Evolutionary conservation across 92 coral and sea anemone genomes (phyloP).

Genomic region (Pocillopora grandis): DNA sequence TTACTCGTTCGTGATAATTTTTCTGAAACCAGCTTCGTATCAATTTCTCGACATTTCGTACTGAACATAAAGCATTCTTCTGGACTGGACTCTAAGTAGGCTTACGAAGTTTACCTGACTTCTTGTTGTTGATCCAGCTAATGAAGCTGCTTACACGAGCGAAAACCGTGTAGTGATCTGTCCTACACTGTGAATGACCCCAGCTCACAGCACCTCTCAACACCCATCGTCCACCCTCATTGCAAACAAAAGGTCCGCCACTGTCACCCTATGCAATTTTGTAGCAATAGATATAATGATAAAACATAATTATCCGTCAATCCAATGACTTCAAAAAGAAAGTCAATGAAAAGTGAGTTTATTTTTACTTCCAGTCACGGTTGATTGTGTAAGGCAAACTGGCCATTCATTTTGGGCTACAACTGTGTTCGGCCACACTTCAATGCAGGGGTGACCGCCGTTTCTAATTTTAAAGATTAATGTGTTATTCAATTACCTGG

Average conservation of each 20-base stretch:
- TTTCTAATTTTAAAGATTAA: neutral
- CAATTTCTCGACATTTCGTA: too few relatives aligned
- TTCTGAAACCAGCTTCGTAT: too few relatives aligned
- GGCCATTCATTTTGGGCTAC: too few relatives aligned
- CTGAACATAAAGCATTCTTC: too few relatives aligned
- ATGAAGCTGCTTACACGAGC: constrained; percentile 76
- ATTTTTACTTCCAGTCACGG: too few relatives aligned
- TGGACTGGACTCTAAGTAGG: too few relatives aligned
- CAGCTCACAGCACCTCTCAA: constrained; percentile 87
- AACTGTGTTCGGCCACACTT: neutral
- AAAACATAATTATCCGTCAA: neutral
- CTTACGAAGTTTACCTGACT: constrained; percentile 9
- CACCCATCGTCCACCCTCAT: constrained; percentile 60
- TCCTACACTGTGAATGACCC: constrained; percentile 66
- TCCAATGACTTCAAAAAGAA: neutral
- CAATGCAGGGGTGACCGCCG: neutral
- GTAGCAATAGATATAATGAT: neutral
- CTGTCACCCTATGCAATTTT: constrained; percentile 62
- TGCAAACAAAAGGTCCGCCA: constrained; percentile 84
- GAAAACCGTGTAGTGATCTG: constrained; percentile 73
- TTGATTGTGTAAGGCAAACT: too few relatives aligned
- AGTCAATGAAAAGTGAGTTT: too few relatives aligned
- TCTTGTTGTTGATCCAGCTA: constrained; percentile 61
- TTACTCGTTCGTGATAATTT: too few relatives aligned
- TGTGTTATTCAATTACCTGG: constrained; percentile 6